phyloP scores from a whole-genome alignment of 2,888 invertebrate genomes.

The Rhodophaea formosa region DNA sequence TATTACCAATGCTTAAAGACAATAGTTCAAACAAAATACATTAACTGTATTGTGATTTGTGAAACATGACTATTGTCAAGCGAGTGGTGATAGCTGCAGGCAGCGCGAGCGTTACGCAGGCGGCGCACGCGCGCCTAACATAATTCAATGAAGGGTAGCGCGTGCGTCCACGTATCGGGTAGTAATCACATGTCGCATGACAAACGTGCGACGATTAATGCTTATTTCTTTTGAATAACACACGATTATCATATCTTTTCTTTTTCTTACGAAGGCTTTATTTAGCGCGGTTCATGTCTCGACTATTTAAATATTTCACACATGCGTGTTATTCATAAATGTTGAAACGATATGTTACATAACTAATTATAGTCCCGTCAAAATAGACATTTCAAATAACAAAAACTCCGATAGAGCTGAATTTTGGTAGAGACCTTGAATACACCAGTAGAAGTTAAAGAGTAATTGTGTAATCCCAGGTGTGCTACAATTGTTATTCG shows the following conservation, averaged over 20 bases:
- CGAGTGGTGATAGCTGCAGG: conserved; percentile 7
- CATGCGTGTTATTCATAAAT: not conserved
- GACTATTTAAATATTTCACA: not conserved
- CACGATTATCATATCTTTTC: conserved; percentile 7
- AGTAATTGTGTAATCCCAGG: too few species aligned
- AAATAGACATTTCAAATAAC: too few species aligned
- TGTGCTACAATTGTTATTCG: too few species aligned
- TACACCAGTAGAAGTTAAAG: too few species aligned
- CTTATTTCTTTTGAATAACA: conserved; percentile 12
- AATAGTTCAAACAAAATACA: too few species aligned
- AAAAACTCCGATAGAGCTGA: too few species aligned
- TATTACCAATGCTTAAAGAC: too few species aligned
- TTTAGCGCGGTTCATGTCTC: not conserved
- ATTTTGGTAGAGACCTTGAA: too few species aligned
- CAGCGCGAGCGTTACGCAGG: conserved; percentile 11
- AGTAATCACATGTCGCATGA: conserved; percentile 14
- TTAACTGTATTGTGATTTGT: not conserved
- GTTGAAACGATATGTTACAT: not conserved
- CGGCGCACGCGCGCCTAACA: conserved; percentile 6
- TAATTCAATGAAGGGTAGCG: conserved; percentile 15
- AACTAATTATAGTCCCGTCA: too few species aligned
- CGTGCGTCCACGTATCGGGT: conserved; percentile 12
- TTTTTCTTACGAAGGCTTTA: conserved; percentile 3
- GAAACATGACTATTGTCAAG: conserved; percentile 10
- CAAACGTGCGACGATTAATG: conserved; percentile 11